Conservation (phyloP, 2,113 vertebrate species). For the Phaethornis superciliosus region DNA sequence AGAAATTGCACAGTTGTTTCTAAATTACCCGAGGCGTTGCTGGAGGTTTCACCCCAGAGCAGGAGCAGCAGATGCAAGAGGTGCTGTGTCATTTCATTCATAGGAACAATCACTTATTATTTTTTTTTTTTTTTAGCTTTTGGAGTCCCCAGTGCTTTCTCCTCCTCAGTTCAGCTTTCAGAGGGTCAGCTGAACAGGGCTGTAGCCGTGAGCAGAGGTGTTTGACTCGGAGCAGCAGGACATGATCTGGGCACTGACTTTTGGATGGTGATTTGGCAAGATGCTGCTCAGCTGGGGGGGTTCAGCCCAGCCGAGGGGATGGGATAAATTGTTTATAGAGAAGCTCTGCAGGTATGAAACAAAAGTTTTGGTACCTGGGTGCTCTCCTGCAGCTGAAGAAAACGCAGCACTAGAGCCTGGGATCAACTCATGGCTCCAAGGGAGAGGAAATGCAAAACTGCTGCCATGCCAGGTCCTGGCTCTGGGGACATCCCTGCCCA, state of each 20-base stretch:
- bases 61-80: background rate
- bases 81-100: background rate
- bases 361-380: rapidly evolving
- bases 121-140: background rate
- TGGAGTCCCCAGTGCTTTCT: background rate
- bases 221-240: background rate
- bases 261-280: background rate
- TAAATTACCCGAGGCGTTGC: background rate
- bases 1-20: background rate
- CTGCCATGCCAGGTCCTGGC: background rate
- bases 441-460: background rate
- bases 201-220: background rate
- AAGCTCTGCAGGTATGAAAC: rapidly evolving
- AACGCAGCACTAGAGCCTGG: background rate
- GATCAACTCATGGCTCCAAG: background rate
- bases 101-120: background rate
- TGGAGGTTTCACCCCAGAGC: background rate
- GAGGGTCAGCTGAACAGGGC: background rate
- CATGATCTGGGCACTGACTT: rapidly evolving
- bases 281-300: background rate
- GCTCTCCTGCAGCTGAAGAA: rapidly evolving
- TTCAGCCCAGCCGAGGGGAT: rapidly evolving
- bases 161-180: background rate
- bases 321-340: background rate
- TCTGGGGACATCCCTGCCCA: background rate